Percentiles rank a stretch among this genome's conserved stretches.
These are phyloP conservation scores for Chaitophorus viminalis DNA, from an alignment of 2,888 invertebrate genomes.

Conservation along the genomic window DNA sequence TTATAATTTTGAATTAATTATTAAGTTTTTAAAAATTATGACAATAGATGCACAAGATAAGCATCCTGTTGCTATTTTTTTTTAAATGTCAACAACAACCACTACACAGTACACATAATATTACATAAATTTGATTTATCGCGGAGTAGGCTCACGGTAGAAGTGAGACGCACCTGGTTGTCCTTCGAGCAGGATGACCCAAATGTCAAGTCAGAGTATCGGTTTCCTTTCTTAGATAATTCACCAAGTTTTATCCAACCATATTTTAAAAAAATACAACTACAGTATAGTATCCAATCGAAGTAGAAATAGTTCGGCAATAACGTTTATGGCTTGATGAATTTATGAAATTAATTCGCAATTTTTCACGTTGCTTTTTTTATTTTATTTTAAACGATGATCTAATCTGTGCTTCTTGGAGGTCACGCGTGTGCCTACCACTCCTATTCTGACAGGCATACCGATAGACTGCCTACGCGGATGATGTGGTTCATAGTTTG, in stretches of 20 bases:
- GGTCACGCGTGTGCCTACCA: conserved; percentile 16
- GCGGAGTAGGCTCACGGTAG: conserved; percentile 6
- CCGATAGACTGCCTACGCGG: conserved; percentile 2
- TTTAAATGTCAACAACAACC: too few relatives aligned
- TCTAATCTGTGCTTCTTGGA: conserved; percentile 37
- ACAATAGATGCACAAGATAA: too few relatives aligned
- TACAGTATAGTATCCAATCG: neutral
- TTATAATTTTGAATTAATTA: too few relatives aligned
- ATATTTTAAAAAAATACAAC: too few relatives aligned
- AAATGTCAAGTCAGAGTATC: conserved; percentile 7
- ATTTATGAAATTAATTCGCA: neutral
- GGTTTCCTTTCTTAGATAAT: neutral
- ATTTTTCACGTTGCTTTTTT: neutral
- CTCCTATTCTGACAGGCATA: conserved; percentile 16
- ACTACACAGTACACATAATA: neutral
- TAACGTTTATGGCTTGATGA: neutral
- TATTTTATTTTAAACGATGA: neutral
- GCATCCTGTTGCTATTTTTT: too few relatives aligned
- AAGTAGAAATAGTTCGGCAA: neutral
- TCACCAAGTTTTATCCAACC: neutral
- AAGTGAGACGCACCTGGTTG: conserved; percentile 19
- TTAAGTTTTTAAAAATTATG: too few relatives aligned
- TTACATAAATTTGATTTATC: conserved; percentile 19
- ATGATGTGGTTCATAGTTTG: conserved; percentile 5
- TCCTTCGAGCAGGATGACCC: conserved; percentile 12